Base-by-base conservation (phyloP, 2,797 vertebrate species). In the Denticeps clupeoides region DNA sequence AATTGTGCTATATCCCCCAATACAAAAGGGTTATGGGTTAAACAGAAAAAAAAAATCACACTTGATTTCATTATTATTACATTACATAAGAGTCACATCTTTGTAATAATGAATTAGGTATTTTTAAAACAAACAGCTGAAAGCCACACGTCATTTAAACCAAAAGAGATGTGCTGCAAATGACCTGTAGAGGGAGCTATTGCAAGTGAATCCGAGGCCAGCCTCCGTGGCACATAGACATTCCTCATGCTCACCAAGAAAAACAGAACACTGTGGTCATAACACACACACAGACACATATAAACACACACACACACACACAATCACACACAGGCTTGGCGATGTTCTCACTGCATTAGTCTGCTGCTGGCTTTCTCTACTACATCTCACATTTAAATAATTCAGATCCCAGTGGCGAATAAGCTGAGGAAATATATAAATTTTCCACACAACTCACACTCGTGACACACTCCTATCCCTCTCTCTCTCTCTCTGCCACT, bases 171-270 rank as follows among this genome's bases (percentile, higher is more conserved):
- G n/a, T n/a, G n/a, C n/a, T n/a, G n/a, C n/a, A n/a, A n/a, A 5
- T 16, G 4, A 56, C 73, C 79, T 71, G 66, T 65, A 84, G 82
- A 71, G 71, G 82, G 79, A 60, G 68, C 63, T 58, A 65, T 38
- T 2, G 38, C 58, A 66, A 45, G 51, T 12, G 37, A 35, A 31
- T 31, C 19, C 11, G 35, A 27, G 44, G 31, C 48, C 41, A 35
- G 12, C 32, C 10, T 51, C 55, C 68, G 54, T 64, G 70, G 59
- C 56, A 67, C 59, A 65, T 71, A 59, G 68, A 73, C 62, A 70
- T 72, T 69, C 63, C 52, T 66, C 50, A 69, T 67, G 63, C 58
- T 70, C 60, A 54, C 50, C 22, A 46, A 64, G 53, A 62, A 51
- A 33, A 56, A 67, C 52, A 65, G 40, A 63, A 27, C 49, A 41